Percentiles rank a stretch among this genome's conserved stretches.
Conservation (phyloP, 2,797 vertebrate species). For the Sandelia bainsii region DNA sequence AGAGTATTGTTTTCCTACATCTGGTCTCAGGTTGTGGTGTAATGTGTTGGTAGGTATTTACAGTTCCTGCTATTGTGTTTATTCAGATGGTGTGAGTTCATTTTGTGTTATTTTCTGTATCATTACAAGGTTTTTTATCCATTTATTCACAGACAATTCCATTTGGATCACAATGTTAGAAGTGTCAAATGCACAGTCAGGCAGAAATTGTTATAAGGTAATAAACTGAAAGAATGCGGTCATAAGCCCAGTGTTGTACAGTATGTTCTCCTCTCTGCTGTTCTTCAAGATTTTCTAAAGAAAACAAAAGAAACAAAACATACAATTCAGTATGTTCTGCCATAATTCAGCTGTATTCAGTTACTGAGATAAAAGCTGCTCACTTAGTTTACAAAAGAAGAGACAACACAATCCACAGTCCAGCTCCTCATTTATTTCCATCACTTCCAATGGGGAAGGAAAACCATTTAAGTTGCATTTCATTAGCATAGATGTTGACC, state of each 20-base stretch:
- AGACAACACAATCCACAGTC: slow-evolving; percentile 41
- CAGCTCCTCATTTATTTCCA: slow-evolving; percentile 34
- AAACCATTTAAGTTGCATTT: neutral
- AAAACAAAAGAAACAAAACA: slow-evolving; percentile 17
- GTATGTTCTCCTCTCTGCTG: neutral
- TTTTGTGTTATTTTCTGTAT: neutral
- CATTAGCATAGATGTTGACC: neutral
- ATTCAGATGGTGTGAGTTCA: neutral
- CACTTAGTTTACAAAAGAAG: slow-evolving; percentile 55
- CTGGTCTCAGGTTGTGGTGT: slow-evolving; percentile 14
- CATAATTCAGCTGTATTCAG: slow-evolving; percentile 43
- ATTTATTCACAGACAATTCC: too few relatives aligned
- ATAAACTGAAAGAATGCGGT: slow-evolving; percentile 9
- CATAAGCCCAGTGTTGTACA: neutral
- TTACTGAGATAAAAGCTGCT: slow-evolving; percentile 56
- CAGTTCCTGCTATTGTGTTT: slow-evolving; percentile 17
- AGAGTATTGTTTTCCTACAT: slow-evolving; percentile 9
- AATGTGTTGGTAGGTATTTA: slow-evolving; percentile 1
- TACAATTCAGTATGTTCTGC: slow-evolving; percentile 35
- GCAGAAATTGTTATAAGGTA: neutral
- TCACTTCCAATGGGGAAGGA: slow-evolving; percentile 4
- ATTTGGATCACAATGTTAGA: neutral
- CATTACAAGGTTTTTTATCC: too few relatives aligned
- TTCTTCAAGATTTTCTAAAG: slow-evolving; percentile 1
- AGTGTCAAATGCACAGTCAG: slow-evolving; percentile 1